phyloP scores from a whole-genome alignment of 2,888 invertebrate species.

The Heteromurus nitidus region DNA sequence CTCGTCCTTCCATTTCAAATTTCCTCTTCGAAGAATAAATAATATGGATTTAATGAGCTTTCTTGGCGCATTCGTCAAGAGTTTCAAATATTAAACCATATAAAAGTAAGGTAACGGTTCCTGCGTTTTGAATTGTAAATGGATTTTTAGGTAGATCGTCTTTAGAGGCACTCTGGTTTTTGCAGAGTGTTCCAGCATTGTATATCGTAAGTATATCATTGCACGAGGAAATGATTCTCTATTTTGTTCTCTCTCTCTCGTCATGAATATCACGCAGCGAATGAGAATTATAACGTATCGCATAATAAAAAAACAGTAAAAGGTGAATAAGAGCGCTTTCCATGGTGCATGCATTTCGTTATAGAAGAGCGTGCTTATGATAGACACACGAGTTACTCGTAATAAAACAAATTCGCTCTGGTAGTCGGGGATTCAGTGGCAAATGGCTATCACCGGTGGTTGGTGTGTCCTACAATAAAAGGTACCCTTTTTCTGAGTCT shows the following conservation, averaged over 20 bases:
- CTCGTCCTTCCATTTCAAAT: not conserved
- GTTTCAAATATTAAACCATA: not conserved
- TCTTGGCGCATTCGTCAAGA: conserved; percentile 1
- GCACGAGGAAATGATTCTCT: not conserved
- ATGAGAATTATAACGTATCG: not conserved
- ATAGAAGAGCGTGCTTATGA: not conserved
- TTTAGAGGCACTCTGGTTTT: not conserved
- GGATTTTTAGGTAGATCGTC: not conserved
- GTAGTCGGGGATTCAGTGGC: conserved; percentile 1
- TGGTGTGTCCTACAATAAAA: too few species aligned
- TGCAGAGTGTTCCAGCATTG: not conserved
- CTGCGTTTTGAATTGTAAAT: not conserved
- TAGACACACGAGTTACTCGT: not conserved
- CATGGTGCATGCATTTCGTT: not conserved
- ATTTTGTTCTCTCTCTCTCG: too few species aligned
- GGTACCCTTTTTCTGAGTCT: too few species aligned
- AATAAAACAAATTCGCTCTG: conserved; percentile 9
- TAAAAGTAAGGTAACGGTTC: not conserved
- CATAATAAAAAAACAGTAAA: not conserved
- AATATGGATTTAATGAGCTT: not conserved
- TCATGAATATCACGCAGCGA: not conserved
- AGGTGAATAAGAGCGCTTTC: not conserved
- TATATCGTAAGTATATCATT: not conserved
- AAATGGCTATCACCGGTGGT: too few species aligned
- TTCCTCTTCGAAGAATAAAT: not conserved